Conservation (phyloP, 1,140 invertebrate genomes). For the Drosophila simulans region DNA sequence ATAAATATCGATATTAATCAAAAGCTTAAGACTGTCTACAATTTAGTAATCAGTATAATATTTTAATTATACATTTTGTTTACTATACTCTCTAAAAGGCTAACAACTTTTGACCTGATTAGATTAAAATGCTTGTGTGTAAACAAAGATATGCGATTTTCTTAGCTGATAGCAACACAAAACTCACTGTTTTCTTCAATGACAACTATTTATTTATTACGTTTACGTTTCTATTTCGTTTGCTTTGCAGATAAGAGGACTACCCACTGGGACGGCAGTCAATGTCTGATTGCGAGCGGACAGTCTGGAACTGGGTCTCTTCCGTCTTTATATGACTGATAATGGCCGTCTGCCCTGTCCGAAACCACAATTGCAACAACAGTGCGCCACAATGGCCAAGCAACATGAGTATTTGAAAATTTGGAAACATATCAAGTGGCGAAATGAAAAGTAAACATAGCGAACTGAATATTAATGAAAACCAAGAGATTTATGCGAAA, state of each 20-base stretch:
- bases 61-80: background rate
- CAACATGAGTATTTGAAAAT: conserved; percentile 82
- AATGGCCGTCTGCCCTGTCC: conserved; percentile 39
- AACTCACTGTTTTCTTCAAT: conserved; percentile 2
- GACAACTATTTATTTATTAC: conserved; percentile 42
- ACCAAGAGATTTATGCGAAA: conserved; percentile 12
- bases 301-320: conserved; percentile 48
- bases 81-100: background rate
- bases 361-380: conserved; percentile 13
- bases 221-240: conserved; percentile 23
- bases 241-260: conserved; percentile 64
- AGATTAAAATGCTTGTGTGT: conserved; percentile 7
- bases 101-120: conserved; percentile 9
- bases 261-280: conserved; percentile 47
- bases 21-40: too few species aligned
- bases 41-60: background rate
- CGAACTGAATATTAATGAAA: conserved; percentile 28
- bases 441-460: conserved; percentile 65
- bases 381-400: conserved; percentile 65
- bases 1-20: too few species aligned
- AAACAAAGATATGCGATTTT: background rate
- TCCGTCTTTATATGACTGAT: conserved; percentile 45
- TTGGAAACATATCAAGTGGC: conserved; percentile 85
- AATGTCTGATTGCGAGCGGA: conserved; percentile 64
- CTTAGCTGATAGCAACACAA: background rate